Percentiles rank a stretch among this genome's conserved stretches.
Conservation (phyloP, 2,888 invertebrate species). For the Synanthedon formicaeformis region DNA sequence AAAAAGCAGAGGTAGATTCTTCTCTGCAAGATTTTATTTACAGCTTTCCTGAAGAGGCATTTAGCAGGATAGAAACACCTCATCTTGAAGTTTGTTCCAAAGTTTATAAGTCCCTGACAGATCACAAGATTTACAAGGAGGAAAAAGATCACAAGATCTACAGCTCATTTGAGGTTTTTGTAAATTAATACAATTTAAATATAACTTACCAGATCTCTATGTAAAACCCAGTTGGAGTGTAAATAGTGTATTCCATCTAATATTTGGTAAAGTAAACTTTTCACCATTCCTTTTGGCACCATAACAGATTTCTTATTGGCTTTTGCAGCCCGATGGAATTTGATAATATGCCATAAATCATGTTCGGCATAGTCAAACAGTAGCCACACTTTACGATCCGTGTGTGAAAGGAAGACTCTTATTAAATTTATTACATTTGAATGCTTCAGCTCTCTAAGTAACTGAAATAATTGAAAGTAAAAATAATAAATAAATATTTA, state of each 20-base stretch:
- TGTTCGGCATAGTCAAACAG: conserved; percentile 99
- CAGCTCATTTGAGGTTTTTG: too few species aligned
- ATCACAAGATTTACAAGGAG: too few species aligned
- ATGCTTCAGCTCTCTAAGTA: conserved; percentile 95
- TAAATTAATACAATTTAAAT: too few species aligned
- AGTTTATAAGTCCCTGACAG: too few species aligned
- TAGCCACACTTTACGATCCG: conserved; percentile 96
- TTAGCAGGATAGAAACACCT: too few species aligned
- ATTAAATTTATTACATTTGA: conserved; percentile 97
- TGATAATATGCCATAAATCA: conserved; percentile 99
- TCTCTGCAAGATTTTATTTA: too few species aligned
- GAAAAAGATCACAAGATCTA: too few species aligned
- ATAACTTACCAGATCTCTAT: conserved; percentile 86
- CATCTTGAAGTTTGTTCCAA: too few species aligned
- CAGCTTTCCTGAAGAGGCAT: too few species aligned
- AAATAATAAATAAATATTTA: not conserved
- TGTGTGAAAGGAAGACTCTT: conserved; percentile 95
- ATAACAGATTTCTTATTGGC: conserved; percentile 96
- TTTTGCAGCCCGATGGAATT: conserved; percentile 97
- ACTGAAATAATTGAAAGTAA: conserved; percentile 62
- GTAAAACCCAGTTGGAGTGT: conserved; percentile 98
- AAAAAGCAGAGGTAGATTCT: too few species aligned
- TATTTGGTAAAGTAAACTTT: conserved; percentile 97
- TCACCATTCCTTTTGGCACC: conserved; percentile 97
- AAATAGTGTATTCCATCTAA: conserved; percentile 98